These are phyloP conservation scores for Lepidurus couesii DNA, from an alignment of 1,140 invertebrate species.

Conservation along the genomic window DNA sequence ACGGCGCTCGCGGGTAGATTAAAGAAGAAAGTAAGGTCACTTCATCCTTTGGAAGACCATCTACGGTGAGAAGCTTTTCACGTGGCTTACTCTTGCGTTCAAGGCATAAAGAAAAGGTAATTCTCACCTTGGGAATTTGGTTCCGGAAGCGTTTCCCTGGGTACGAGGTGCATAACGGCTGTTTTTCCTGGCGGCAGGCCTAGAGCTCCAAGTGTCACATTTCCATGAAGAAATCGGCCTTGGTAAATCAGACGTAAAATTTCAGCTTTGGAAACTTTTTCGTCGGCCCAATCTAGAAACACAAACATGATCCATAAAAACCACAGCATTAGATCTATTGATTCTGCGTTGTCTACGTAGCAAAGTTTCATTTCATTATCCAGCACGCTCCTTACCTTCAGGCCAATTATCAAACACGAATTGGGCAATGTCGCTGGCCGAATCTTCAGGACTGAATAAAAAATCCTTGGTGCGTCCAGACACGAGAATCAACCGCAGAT, in stretches of 20 bases:
- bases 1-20: not conserved
- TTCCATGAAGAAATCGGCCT: constrained; percentile 97
- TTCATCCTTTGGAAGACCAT: not conserved
- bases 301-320: constrained; percentile 37
- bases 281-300: constrained; percentile 85
- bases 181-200: constrained; percentile 93
- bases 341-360: not conserved
- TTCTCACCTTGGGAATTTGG: constrained; percentile 90
- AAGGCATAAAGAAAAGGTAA: constrained; percentile 28
- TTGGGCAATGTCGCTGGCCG: constrained; percentile 95
- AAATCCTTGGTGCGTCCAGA: constrained; percentile 99
- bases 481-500: constrained; percentile 92
- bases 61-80: not conserved
- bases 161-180: constrained; percentile 99
- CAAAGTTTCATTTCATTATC: constrained; percentile 20
- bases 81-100: not conserved
- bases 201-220: constrained; percentile 94
- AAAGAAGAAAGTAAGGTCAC: not conserved
- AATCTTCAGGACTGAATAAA: constrained; percentile 91
- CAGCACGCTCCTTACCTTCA: constrained; percentile 58
- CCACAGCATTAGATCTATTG: constrained; percentile 24
- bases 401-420: constrained; percentile 99
- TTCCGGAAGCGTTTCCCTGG: constrained; percentile 96
- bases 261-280: constrained; percentile 90
- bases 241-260: constrained; percentile 98